Evolutionary conservation across 2,888 invertebrate genomes (phyloP), one percentile per base, ranked within the genome.

Genomic region (Caenorhabditis sp.): DNA sequence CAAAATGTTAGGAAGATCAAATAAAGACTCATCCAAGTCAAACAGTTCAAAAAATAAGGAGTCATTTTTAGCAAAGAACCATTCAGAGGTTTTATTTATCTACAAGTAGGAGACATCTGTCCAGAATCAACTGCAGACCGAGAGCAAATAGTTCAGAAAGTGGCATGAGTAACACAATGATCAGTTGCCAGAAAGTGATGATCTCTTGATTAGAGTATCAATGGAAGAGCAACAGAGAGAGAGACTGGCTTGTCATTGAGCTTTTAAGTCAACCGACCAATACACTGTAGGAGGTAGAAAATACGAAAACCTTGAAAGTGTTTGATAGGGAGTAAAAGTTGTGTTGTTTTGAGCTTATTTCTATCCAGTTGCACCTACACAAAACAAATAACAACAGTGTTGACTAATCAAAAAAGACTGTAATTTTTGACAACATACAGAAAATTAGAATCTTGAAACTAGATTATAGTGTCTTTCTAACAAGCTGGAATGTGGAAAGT

Each of bases 91-190:
- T 54, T 31, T 70, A 58, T 70, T 70, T 70, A 22, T 47, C 8
- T 38, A 63, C 16, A 61, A 72, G 26, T 31, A 51, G 61, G 41
- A 44, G n/a, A 61, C 47, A 47, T 51, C 16, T n/a, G n/a, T 31
- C 35, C 19, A 38, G 19, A 75, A 66, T 59, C 66, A 68, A 31
- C 35, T 16, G 24, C 10, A 5, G 75, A 75, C 66, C 66, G 59
- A 59, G 74, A 64, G 66, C 75, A 75, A 75, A 75, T 49, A 75
- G 75, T 75, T 75, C 75, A 75, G 49, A 75, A 75, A 22, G 74
- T 74, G 61, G 12, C 51, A 49, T 73, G 49, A 51, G 73, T 51
- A 61, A 63, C 31, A n/a, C n/a, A 44, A 47, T 44, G 44, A 70
- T 61, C 26, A 31, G 49, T 22, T 35, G 41, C 12, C 19, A n/a